Evolutionary conservation across 2,797 vertebrate genomes (phyloP).

Genomic region (Pseudochromis fuscus): DNA sequence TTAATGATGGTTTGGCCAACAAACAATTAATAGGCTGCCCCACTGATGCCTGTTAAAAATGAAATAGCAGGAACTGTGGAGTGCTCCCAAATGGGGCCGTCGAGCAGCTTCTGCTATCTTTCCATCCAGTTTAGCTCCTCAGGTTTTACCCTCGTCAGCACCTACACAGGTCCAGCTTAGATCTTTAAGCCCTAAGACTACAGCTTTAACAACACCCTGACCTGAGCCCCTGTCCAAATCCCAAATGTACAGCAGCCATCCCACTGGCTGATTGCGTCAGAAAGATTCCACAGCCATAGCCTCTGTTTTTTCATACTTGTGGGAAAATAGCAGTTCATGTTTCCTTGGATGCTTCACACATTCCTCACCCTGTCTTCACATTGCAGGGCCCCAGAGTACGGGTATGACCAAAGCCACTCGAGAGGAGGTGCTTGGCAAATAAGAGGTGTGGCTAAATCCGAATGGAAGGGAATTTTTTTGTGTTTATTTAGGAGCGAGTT

Average conservation of each 20-base stretch:
- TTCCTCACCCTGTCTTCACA: constrained; percentile 90
- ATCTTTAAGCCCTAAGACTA: constrained; percentile 72
- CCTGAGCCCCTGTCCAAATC: constrained; percentile 74
- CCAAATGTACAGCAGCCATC: constrained; percentile 71
- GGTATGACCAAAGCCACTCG: constrained; percentile 71
- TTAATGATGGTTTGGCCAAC: constrained; percentile 82
- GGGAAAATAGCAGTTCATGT: constrained; percentile 94
- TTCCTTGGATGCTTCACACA: constrained; percentile 91
- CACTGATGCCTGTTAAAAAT: constrained; percentile 78
- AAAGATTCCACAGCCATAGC: constrained; percentile 84
- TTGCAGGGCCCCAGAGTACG: constrained; percentile 79
- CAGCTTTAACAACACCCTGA: constrained; percentile 74
- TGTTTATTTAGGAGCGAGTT: constrained; percentile 77
- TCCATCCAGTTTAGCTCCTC: constrained; percentile 58
- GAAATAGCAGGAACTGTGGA: constrained; percentile 62
- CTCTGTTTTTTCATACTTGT: constrained; percentile 90
- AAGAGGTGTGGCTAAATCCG: constrained; percentile 76
- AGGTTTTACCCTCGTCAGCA: constrained; percentile 65
- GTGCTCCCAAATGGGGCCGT: constrained; percentile 60
- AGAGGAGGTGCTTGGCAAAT: constrained; percentile 73
- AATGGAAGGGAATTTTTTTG: constrained; percentile 63
- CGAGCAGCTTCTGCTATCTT: constrained; percentile 61
- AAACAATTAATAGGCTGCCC: constrained; percentile 83
- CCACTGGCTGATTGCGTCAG: constrained; percentile 81
- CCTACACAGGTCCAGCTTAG: constrained; percentile 57